Conservation (phyloP, 1,140 invertebrate genomes). For the Tetranychus urticae region DNA sequence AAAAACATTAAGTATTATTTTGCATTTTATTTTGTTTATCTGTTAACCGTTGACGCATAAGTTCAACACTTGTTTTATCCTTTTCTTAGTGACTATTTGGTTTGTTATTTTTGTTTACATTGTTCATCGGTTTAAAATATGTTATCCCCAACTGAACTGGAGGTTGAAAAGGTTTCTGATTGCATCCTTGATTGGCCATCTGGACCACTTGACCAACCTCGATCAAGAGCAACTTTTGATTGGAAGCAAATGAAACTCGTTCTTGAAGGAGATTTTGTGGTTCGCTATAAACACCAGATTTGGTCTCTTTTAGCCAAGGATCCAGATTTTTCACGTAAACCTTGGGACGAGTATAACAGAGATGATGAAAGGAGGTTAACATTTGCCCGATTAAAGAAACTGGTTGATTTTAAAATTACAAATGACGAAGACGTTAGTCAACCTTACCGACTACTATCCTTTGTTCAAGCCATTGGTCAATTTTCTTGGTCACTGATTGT, state of each 20-base stretch:
- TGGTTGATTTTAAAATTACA: conserved; percentile 36
- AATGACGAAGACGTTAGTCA: conserved; percentile 29
- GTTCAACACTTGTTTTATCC: too few relatives aligned
- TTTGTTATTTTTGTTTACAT: too few relatives aligned
- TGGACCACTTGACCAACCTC: conserved; percentile 45
- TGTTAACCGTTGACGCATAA: too few relatives aligned
- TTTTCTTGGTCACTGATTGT: conserved; percentile 40
- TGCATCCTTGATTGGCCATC: conserved; percentile 29
- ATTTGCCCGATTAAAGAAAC: conserved; percentile 30
- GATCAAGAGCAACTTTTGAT: conserved; percentile 43
- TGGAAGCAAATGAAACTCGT: conserved; percentile 50
- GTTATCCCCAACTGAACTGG: neutral
- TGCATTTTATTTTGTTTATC: too few relatives aligned
- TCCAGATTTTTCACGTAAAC: conserved; percentile 40
- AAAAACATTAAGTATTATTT: too few relatives aligned
- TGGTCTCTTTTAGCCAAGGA: conserved; percentile 56
- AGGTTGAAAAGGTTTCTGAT: neutral
- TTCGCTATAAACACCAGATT: conserved; percentile 47
- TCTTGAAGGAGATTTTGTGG: conserved; percentile 40
- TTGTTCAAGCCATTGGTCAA: conserved; percentile 30
- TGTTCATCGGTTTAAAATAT: neutral
- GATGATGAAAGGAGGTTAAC: conserved; percentile 40
- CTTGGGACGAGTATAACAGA: conserved; percentile 27
- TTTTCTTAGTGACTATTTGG: too few relatives aligned
- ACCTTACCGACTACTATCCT: conserved; percentile 19